phyloP scores from a whole-genome alignment of 1,140 invertebrate genomes.

The Sesamia nonagrioides region DNA sequence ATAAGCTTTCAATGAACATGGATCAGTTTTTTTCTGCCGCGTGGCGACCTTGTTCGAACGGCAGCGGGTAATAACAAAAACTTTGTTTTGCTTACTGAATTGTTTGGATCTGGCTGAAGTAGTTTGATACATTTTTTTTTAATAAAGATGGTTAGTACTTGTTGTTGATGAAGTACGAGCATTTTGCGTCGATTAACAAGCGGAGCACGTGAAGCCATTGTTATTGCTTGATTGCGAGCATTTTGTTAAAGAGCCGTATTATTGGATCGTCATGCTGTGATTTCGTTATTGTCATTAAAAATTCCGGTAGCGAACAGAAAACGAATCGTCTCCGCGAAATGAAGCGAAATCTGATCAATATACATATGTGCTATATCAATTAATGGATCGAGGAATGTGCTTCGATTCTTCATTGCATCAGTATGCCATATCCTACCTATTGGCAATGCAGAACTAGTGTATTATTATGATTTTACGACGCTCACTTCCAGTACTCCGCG shows the following conservation, averaged over 20 bases:
- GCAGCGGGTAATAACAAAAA: constrained; percentile 65
- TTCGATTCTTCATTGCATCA: constrained; percentile 32
- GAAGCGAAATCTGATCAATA: constrained; percentile 62
- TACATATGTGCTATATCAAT: constrained; percentile 61
- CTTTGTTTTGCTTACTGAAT: constrained; percentile 64
- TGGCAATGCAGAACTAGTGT: constrained; percentile 2
- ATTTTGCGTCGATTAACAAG: background rate
- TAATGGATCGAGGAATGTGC: constrained; percentile 53
- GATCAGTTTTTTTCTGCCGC: constrained; percentile 11
- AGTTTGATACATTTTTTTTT: constrained; percentile 31
- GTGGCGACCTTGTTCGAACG: constrained; percentile 26
- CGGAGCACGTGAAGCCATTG: background rate
- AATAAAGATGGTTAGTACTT: constrained; percentile 21
- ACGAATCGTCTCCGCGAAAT: constrained; percentile 51
- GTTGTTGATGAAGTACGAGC: constrained; percentile 48
- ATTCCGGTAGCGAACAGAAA: constrained; percentile 38
- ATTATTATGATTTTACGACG: constrained; percentile 14
- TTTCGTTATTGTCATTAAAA: constrained; percentile 25
- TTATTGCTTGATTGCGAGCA: constrained; percentile 2
- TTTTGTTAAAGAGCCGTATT: constrained; percentile 6
- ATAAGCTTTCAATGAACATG: constrained; percentile 15
- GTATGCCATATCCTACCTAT: background rate
- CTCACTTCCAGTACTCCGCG: background rate
- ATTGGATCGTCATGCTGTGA: constrained; percentile 14
- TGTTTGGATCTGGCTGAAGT: constrained; percentile 50